phyloP scores from a whole-genome alignment of 2,888 invertebrate genomes.

The Apeira syringaria region DNA sequence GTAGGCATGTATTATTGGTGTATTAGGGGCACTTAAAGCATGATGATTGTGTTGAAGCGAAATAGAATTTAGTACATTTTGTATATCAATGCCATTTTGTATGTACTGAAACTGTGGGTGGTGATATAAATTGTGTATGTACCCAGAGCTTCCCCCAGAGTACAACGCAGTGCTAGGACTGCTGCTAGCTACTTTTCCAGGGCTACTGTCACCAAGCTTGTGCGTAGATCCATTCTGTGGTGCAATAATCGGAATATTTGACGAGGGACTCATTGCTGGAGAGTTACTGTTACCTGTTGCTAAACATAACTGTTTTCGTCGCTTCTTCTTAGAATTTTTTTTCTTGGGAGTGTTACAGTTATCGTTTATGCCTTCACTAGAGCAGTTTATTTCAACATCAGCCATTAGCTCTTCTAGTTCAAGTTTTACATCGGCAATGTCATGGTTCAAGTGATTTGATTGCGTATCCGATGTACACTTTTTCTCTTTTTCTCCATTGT shows the following conservation, averaged over 20 bases:
- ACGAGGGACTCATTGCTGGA: conserved; percentile 28
- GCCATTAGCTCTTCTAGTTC: conserved; percentile 4
- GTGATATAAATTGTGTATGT: conserved; percentile 64
- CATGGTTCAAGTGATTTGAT: conserved; percentile 6
- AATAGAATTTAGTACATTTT: conserved; percentile 16
- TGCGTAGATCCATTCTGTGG: conserved; percentile 47
- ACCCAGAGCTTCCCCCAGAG: conserved; percentile 56
- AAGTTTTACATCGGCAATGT: not conserved
- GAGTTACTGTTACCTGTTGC: conserved; percentile 37
- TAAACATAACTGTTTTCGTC: conserved; percentile 46
- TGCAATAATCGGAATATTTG: conserved; percentile 20
- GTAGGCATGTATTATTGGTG: conserved; percentile 34
- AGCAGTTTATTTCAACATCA: conserved; percentile 34
- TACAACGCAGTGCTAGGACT: conserved; percentile 51
- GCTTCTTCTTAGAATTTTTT: conserved; percentile 63
- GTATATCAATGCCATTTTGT: conserved; percentile 37
- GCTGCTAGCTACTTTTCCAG: conserved; percentile 38
- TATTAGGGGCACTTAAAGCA: conserved; percentile 47
- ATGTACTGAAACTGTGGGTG: conserved; percentile 65
- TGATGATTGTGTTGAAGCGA: conserved; percentile 35
- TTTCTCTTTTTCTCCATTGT: conserved; percentile 40
- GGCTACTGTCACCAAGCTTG: conserved; percentile 52
- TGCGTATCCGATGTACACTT: conserved; percentile 6
- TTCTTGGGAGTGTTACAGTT: conserved; percentile 42
- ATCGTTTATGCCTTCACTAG: conserved; percentile 33